Base-by-base conservation (phyloP, 2,888 invertebrate species). In the Lepidonotus clava region DNA sequence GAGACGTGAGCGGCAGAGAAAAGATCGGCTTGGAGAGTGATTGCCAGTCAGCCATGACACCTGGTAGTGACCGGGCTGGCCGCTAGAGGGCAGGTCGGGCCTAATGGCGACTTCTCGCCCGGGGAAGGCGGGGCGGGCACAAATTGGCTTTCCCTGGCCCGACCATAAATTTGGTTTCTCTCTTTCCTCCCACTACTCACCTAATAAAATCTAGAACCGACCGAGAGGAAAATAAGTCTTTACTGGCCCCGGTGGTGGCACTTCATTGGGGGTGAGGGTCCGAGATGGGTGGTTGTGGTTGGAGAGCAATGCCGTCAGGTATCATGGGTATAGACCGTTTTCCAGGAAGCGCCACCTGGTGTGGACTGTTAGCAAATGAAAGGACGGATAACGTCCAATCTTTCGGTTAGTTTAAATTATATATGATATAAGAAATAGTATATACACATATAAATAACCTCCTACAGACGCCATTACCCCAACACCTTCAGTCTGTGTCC, bases 21-120 rank as follows among this genome's bases (percentile, higher is more conserved):
- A n/a, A n/a, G n/a, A n/a, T n/a, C n/a, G n/a, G n/a, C n/a, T n/a
- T n/a, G n/a, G n/a, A n/a, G n/a, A n/a, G n/a, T n/a, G n/a, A n/a
- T n/a, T n/a, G n/a, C n/a, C 61, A 4, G 61, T 61, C 61, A 28
- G n/a, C 28, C 61, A 61, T 61, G 61, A 14, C 61, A 28, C n/a
- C 61, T 24, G 24, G n/a, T 61, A 61, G 61, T 61, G 61, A 61
- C 61, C 61, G 24, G 28, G 28, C 28, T 28, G 1, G 21, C 24
- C 61, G 28, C 61, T 32, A 61, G 61, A 32, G 61, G 61, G 61
- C 61, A 61, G 61, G 24, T 32, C 61, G n/a, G 24, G 28, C 28
- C 61, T 61, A 61, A 61, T 61, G 61, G 61, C 24, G 61, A 61
- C 61, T 61, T 61, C 61, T 61, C 61, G 61, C 61, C 61, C n/a